These are phyloP conservation scores for Enteromius anoplus DNA, from an alignment of 2,797 vertebrate genomes.

Conservation along the genomic window DNA sequence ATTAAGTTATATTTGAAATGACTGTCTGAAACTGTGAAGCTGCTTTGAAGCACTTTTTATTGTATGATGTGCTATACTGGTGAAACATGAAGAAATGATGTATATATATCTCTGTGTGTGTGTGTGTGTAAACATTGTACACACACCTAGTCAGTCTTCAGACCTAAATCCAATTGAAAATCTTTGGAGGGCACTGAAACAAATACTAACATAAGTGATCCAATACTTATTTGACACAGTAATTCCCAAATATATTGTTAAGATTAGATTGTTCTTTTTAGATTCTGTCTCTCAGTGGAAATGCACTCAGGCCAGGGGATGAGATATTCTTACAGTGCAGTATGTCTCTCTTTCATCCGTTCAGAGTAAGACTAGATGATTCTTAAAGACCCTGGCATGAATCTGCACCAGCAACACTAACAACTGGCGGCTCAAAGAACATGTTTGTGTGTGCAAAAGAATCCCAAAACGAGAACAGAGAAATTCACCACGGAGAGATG, in stretches of 20 bases:
- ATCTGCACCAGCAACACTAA: background rate
- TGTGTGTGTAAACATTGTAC: no score
- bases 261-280: no score
- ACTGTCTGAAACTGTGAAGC: no score
- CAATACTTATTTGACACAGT: no score
- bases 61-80: background rate
- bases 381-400: background rate
- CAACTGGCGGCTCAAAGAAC: no score
- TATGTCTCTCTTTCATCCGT: background rate
- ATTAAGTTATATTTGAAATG: background rate
- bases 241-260: no score
- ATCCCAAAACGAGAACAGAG: background rate
- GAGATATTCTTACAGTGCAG: background rate
- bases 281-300: no score
- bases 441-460: background rate
- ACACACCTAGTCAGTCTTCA: no score
- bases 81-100: background rate
- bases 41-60: background rate
- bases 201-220: no score
- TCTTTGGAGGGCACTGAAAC: no score
- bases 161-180: no score
- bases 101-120: no score
- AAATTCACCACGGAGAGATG: background rate
- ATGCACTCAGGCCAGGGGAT: background rate
- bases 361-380: background rate